Evolutionary conservation across 2,113 vertebrate genomes (phyloP), one percentile per base, ranked within the genome.

Genomic region (Euleptes europaea): DNA sequence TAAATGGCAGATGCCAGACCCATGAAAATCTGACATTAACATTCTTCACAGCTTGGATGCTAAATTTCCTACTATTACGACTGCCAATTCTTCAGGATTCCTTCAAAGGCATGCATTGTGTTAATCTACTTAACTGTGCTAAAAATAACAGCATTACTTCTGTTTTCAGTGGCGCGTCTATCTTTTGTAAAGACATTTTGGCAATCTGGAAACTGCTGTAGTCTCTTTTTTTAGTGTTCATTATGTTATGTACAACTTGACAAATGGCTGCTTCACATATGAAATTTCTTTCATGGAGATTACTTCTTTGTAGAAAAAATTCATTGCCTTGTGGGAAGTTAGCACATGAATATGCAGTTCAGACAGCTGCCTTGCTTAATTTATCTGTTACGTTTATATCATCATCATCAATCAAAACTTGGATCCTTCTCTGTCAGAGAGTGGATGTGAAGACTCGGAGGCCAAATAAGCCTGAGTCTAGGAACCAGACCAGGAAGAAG

Each of bases 141-240:
- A 67, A 83, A 86, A 84, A 79, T 93, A 89, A 35, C 87, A 33
- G 79, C 86, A 82, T 4, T 84, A 17, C 63, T 90, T 92, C 88
- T 88, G 87, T 92, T 92, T 90, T 89, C 83, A 93, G 90, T 92
- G 89, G 90, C 92, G 92, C 84, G 78, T 83, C 69, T 66, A 84
- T 80, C 69, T 86, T 91, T 86, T 87, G 84, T 84, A 92, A 92
- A 92, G 44, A 77, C 82, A 89, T 78, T 89, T 80, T 49, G 23
- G 82, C 75, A 86, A 90, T 90, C 91, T 92, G 78, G n/a, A 47
- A 83, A 74, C 40, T 75, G 71, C 40, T 66, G 40, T 54, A 28
- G 19, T 26, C 9, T 75, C 40, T 83, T 14, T 66, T 83, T 66
- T 78, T 76, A 89, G 86, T 88, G 85, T 89, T 92, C 85, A 89